Evolutionary conservation across 2,888 invertebrate genomes (phyloP).

Genomic region (Scelioninae gen. 2): DNA sequence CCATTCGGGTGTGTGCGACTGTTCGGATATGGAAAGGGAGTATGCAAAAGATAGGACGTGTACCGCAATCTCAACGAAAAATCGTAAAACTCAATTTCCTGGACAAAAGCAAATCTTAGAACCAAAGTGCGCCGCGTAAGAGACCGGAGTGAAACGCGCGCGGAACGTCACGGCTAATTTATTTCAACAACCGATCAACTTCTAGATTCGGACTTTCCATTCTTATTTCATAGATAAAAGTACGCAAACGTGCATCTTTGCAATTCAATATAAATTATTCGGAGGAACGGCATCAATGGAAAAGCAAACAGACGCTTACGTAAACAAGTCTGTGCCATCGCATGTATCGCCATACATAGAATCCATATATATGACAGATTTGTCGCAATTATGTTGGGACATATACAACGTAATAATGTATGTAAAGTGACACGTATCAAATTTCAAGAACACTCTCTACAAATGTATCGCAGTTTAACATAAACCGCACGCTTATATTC

Average conservation of each 20-base stretch:
- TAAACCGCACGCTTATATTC: too few species aligned
- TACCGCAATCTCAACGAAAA: slow-evolving; percentile 67
- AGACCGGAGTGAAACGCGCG: slow-evolving; percentile 30
- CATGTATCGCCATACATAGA: too few species aligned
- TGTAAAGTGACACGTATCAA: too few species aligned
- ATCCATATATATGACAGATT: too few species aligned
- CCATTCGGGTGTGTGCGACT: slow-evolving; percentile 35
- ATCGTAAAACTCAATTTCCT: slow-evolving; percentile 72
- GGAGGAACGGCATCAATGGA: too few species aligned
- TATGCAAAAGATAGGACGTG: slow-evolving; percentile 67
- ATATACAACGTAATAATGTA: too few species aligned
- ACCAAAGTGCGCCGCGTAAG: slow-evolving; percentile 38
- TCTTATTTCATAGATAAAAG: not conserved
- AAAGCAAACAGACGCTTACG: too few species aligned
- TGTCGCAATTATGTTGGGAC: too few species aligned
- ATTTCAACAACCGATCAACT: slow-evolving; percentile 32
- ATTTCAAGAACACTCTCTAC: too few species aligned
- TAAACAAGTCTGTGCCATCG: too few species aligned
- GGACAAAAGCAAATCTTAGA: slow-evolving; percentile 61
- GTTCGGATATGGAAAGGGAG: slow-evolving; percentile 40
- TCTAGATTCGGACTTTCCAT: not conserved
- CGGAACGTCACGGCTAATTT: slow-evolving; percentile 43
- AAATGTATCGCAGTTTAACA: too few species aligned
- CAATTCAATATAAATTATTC: not conserved
- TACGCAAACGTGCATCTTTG: not conserved